Evolutionary conservation across 2,888 invertebrate species (phyloP), one percentile per base, ranked within the genome.

Genomic region (Sarcophaga carnaria): DNA sequence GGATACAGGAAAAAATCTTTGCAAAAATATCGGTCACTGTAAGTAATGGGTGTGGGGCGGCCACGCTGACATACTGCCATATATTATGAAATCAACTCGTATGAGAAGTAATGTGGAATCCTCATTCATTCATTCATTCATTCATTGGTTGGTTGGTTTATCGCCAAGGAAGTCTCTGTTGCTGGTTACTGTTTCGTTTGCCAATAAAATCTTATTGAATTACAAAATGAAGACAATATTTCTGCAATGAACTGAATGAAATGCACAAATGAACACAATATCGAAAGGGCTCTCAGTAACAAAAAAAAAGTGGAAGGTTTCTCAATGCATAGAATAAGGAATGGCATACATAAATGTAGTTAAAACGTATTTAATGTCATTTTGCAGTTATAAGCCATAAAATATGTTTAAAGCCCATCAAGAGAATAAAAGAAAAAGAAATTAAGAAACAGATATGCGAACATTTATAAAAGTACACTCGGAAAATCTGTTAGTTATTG

Each of bases 131-230:
- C 90, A 77, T 82, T 37, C 37, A 37, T 37, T 37, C 8, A 10
- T 37, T 37, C 37, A 37, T 37, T 37, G 8, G 8, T 37, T 76
- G 82, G 88, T 47, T 76, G 82, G 88, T 47, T 77, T 77, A 74
- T 67, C 71, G 75, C 78, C 83, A 75, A 62, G 49, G 75, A 82
- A 86, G 75, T 70, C 20, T 72, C 27, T 47, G 17, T 12, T 74
- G 22, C 22, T 22, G 22, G 22, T 22, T 22, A 22, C 22, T 22
- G 22, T 22, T 22, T 22, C 22, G 22, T 22, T 22, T 22, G 90
- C 90, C 90, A 90, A 37, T 91, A 91, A 91, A 92, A 92, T 90
- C 91, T 91, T 91, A 92, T 91, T 92, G 90, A 91, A 91, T 91
- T 91, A 91, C 90, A 90, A 91, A 91, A 91, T 91, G 90, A 91